These are phyloP conservation scores for Melitaea athalia DNA, from an alignment of 2,888 invertebrate species.

Conservation along the genomic window DNA sequence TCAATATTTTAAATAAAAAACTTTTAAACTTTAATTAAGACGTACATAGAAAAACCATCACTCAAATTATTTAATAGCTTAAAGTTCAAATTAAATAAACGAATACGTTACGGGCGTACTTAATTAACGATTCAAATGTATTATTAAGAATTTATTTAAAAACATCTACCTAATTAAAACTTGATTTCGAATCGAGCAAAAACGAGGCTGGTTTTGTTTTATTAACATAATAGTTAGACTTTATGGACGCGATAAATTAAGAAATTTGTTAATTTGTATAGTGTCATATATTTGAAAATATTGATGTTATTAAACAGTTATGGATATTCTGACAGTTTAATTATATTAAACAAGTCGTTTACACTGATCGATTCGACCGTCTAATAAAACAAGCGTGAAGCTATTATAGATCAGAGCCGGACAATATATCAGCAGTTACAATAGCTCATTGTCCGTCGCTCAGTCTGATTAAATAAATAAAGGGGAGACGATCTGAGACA, in stretches of 20 bases:
- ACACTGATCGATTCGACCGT: slow-evolving; percentile 44
- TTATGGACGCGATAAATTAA: slow-evolving; percentile 20
- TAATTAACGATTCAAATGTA: slow-evolving; percentile 47
- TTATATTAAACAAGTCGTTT: slow-evolving; percentile 32
- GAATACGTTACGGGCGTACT: slow-evolving; percentile 52
- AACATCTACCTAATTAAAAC: slow-evolving; percentile 25
- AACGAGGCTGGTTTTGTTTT: slow-evolving; percentile 7
- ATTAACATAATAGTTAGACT: slow-evolving; percentile 17
- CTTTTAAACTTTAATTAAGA: slow-evolving; percentile 35
- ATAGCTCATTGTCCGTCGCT: slow-evolving; percentile 81
- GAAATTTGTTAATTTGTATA: slow-evolving; percentile 5
- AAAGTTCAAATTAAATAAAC: slow-evolving; percentile 42
- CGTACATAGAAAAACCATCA: slow-evolving; percentile 12
- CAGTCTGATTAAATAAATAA: slow-evolving; percentile 79
- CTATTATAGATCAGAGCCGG: slow-evolving; percentile 62
- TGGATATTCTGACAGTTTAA: slow-evolving; percentile 40
- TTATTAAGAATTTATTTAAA: slow-evolving; percentile 24
- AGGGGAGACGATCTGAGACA: slow-evolving; percentile 74
- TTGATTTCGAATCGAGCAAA: slow-evolving; percentile 14
- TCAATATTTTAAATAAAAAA: background rate
- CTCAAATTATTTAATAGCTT: slow-evolving; percentile 5
- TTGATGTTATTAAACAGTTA: background rate
- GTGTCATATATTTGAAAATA: background rate
- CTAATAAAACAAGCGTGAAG: slow-evolving; percentile 53
- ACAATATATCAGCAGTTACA: slow-evolving; percentile 78